phyloP scores from a whole-genome alignment of 2,113 vertebrate genomes.

The Trogon surrucura region DNA sequence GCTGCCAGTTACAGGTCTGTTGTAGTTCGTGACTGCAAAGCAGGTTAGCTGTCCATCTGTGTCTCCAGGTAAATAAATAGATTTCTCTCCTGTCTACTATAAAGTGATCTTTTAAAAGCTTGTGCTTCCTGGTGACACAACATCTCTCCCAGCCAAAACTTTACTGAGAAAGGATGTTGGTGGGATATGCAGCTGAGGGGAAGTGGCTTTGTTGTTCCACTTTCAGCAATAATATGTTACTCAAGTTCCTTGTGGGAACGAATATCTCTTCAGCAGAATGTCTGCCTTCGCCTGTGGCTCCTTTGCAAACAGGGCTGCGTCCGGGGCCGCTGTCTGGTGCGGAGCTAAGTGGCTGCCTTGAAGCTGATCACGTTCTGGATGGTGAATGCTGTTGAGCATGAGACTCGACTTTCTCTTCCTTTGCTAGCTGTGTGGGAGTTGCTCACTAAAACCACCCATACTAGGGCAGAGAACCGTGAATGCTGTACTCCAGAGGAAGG shows the following conservation, averaged over 20 bases:
- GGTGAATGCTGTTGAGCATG: accelerated
- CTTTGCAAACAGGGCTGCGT: not conserved
- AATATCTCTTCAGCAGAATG: not conserved
- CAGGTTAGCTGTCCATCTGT: not conserved
- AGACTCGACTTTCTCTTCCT: not conserved
- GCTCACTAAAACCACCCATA: not conserved
- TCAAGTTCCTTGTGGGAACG: not conserved
- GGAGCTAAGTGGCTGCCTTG: not conserved
- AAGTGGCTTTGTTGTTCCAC: slow-evolving; percentile 26
- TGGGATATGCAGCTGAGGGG: not conserved
- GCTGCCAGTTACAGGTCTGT: not conserved
- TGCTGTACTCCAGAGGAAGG: not conserved
- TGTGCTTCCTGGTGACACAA: not conserved
- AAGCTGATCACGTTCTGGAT: not conserved
- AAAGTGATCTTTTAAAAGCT: not conserved
- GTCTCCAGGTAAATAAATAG: not conserved
- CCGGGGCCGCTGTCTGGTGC: not conserved
- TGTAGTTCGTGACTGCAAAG: not conserved
- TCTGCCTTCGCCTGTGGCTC: not conserved
- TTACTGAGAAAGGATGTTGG: not conserved
- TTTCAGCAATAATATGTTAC: not conserved
- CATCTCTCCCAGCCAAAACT: not conserved
- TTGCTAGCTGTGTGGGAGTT: accelerated
- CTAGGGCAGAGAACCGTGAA: not conserved
- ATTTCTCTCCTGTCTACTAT: not conserved